Conservation (phyloP, 2,113 vertebrate genomes). For the Pelvicachromis taeniatus region DNA sequence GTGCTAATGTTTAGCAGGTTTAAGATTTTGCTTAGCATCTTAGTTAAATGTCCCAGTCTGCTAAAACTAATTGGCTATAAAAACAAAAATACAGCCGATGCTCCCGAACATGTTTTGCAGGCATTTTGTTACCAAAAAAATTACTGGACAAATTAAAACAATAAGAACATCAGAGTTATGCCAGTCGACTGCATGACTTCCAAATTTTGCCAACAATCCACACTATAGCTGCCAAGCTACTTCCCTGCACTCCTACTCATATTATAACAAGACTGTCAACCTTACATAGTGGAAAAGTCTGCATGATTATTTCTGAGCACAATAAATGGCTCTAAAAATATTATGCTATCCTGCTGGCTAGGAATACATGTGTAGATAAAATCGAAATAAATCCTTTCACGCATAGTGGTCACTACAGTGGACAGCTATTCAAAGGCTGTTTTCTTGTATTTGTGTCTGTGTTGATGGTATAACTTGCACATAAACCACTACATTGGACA, state of each 20-base stretch:
- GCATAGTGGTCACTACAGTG: too few species aligned
- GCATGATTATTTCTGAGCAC: not conserved
- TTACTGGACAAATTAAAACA: not conserved
- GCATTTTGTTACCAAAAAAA: not conserved
- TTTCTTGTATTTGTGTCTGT: too few species aligned
- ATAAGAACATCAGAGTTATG: not conserved
- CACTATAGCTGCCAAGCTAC: not conserved
- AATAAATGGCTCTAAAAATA: not conserved
- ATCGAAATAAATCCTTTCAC: not conserved
- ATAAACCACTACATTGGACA: too few species aligned
- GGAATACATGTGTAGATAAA: not conserved
- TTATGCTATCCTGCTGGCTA: not conserved
- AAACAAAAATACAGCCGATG: not conserved
- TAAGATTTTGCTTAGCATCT: not conserved
- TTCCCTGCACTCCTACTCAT: not conserved
- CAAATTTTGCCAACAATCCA: not conserved
- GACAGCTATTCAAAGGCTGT: too few species aligned
- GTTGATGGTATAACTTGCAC: too few species aligned
- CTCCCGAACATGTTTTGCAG: not conserved
- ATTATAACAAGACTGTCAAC: not conserved
- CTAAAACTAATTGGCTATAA: not conserved
- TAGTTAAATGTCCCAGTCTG: not conserved
- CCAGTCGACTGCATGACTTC: not conserved
- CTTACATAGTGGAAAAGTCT: not conserved
- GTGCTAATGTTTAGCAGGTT: not conserved